Evolutionary conservation across 2,888 invertebrate genomes (phyloP).

Genomic region (Epinotia ramella): DNA sequence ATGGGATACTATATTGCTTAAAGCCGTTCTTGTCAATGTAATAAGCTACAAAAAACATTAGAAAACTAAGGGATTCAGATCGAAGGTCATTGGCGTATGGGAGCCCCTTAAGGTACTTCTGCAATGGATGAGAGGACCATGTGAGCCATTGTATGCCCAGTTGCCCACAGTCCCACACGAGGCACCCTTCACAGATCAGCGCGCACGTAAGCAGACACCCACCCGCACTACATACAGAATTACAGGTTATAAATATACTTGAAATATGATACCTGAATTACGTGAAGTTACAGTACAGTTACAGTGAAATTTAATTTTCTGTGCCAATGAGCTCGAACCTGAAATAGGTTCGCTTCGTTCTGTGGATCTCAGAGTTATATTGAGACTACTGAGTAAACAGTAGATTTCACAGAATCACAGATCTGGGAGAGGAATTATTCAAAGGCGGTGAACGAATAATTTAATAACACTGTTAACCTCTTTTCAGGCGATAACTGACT

Average conservation of each 20-base stretch:
- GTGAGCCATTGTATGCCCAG: neutral
- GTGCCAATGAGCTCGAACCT: too few species aligned
- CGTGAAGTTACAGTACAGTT: neutral
- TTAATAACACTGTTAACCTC: too few species aligned
- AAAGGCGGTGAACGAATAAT: neutral
- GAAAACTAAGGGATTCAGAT: too few species aligned
- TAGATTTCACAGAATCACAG: neutral
- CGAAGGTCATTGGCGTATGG: too few species aligned
- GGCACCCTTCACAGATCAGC: conserved; percentile 27
- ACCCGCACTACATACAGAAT: conserved; percentile 14
- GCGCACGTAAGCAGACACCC: conserved; percentile 23
- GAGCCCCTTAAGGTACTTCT: too few species aligned
- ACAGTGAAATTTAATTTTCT: neutral
- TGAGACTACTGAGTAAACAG: neutral
- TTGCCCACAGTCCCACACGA: neutral
- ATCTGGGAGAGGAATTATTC: neutral
- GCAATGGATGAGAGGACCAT: too few species aligned
- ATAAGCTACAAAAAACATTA: too few species aligned
- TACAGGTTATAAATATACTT: conserved; percentile 21
- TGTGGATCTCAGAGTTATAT: neutral
- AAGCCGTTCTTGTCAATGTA: too few species aligned
- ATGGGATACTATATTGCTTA: too few species aligned
- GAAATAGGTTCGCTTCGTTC: neutral
- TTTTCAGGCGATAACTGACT: too few species aligned
- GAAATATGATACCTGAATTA: conserved; percentile 20